Percentiles rank a stretch among this genome's conserved stretches.
These are phyloP conservation scores for Melospiza georgiana DNA, from an alignment of 2,113 vertebrate genomes.

Conservation along the genomic window DNA sequence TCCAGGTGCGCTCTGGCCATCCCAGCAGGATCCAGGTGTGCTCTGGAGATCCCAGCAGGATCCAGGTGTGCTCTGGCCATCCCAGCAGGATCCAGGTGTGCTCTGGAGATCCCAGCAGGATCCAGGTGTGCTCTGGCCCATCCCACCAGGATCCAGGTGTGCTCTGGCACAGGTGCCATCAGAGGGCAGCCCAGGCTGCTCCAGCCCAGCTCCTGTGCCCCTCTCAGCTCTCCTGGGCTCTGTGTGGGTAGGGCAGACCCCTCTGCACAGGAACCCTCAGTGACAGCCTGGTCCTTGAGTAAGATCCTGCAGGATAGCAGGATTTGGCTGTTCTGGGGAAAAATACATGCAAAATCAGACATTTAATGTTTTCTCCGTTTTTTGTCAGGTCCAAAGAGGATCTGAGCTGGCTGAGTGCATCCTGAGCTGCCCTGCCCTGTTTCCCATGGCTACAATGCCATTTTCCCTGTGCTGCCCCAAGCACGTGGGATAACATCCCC, in stretches of 20 bases:
- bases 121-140: too few species aligned
- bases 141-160: too few species aligned
- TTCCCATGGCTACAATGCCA: background rate
- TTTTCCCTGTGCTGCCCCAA: background rate
- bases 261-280: slow-evolving; percentile 28
- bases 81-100: too few species aligned
- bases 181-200: slow-evolving; percentile 69
- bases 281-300: slow-evolving; percentile 9
- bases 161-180: background rate
- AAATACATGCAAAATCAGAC: background rate
- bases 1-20: too few species aligned
- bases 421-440: background rate
- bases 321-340: background rate
- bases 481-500: background rate
- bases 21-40: too few species aligned
- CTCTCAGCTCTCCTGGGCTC: slow-evolving; percentile 65
- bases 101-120: too few species aligned
- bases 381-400: background rate
- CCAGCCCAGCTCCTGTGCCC: slow-evolving; percentile 10
- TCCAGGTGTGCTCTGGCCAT: too few species aligned
- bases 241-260: slow-evolving; percentile 71
- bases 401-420: background rate
- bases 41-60: too few species aligned
- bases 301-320: background rate
- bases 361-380: background rate